phyloP scores from a whole-genome alignment of 2,797 vertebrate genomes.

The Ciconia nigra region DNA sequence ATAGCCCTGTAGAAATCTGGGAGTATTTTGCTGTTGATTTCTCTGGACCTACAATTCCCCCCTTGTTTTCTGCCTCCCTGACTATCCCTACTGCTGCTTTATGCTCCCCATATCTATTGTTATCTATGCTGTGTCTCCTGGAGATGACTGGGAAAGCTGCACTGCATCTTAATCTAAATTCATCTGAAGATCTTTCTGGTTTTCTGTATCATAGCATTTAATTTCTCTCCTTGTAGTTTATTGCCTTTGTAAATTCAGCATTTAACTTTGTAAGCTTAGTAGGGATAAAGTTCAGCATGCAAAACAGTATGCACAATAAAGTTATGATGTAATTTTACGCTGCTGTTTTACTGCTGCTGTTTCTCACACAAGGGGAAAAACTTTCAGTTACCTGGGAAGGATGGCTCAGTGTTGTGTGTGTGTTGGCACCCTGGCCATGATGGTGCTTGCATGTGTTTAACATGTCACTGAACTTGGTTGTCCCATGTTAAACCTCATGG shows the following conservation, averaged over 20 bases:
- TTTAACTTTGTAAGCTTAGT: neutral
- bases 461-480: neutral
- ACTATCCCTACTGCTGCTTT: neutral
- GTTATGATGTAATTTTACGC: neutral
- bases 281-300: neutral
- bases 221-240: neutral
- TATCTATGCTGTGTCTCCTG: neutral
- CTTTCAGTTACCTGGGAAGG: neutral
- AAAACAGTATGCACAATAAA: neutral
- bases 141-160: neutral
- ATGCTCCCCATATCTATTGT: fast-evolving
- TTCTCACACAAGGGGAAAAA: neutral
- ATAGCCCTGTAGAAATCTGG: neutral
- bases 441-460: neutral
- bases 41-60: neutral
- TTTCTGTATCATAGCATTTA: neutral
- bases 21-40: neutral
- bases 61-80: neutral
- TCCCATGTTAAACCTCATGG: fast-evolving
- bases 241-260: neutral
- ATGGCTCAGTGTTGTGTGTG: fast-evolving
- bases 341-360: neutral
- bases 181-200: neutral
- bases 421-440: neutral
- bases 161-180: neutral